Conservation (phyloP, 2,888 invertebrate species). For the Drosophila mulleri region DNA sequence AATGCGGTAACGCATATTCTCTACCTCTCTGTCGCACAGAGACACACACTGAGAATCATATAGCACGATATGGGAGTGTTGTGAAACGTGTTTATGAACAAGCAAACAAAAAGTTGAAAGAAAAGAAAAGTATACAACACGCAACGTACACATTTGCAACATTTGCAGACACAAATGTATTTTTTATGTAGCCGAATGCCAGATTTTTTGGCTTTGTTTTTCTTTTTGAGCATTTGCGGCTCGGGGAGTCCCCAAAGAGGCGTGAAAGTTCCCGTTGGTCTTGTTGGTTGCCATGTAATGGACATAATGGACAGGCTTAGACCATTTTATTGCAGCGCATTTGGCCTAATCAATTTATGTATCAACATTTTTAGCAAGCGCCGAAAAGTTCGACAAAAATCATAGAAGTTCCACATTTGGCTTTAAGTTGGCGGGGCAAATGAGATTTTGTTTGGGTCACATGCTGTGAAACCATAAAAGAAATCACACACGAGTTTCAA, state of each 20-base stretch:
- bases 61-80: neutral
- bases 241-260: slow-evolving; percentile 58
- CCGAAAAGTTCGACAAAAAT: slow-evolving; percentile 34
- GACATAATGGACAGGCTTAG: slow-evolving; percentile 57
- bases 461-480: slow-evolving; percentile 43
- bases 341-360: slow-evolving; percentile 63
- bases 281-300: slow-evolving; percentile 44
- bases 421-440: slow-evolving; percentile 30
- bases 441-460: slow-evolving; percentile 24
- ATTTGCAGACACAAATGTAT: slow-evolving; percentile 63
- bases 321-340: slow-evolving; percentile 49
- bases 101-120: slow-evolving; percentile 3
- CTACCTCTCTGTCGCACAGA: neutral
- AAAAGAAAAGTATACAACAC: slow-evolving; percentile 48
- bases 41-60: neutral
- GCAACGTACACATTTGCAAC: slow-evolving; percentile 63
- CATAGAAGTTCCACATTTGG: slow-evolving; percentile 30
- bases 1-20: slow-evolving; percentile 37
- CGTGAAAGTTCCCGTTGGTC: slow-evolving; percentile 23
- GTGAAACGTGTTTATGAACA: slow-evolving; percentile 39
- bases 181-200: slow-evolving; percentile 66
- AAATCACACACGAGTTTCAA: slow-evolving; percentile 29
- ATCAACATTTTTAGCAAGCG: slow-evolving; percentile 12
- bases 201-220: slow-evolving; percentile 12
- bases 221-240: slow-evolving; percentile 22